Percentiles rank a stretch among this genome's conserved stretches.
Conservation (phyloP, 2,888 invertebrate genomes). For the Cephus nigrinus region DNA sequence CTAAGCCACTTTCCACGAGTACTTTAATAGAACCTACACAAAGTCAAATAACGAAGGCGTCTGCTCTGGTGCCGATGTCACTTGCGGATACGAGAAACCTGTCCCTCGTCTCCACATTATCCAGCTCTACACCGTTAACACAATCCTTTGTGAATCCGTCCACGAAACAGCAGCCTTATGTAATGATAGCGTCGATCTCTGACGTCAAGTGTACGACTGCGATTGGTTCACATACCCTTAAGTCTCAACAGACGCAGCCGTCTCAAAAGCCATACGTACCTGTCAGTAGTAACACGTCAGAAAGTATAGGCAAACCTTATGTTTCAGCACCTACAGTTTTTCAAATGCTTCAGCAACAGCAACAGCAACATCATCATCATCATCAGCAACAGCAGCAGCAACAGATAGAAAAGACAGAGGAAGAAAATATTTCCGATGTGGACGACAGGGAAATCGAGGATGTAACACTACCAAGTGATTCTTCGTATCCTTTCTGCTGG, state of each 20-base stretch:
- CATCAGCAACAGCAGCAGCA: slow-evolving; percentile 25
- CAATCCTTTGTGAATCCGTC: not conserved
- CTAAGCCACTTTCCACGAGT: slow-evolving; percentile 26
- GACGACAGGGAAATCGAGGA: slow-evolving; percentile 32
- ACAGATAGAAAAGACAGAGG: slow-evolving; percentile 20
- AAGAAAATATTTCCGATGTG: not conserved
- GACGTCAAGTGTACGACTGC: slow-evolving; percentile 31
- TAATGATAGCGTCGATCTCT: slow-evolving; percentile 37
- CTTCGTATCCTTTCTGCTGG: slow-evolving; percentile 36
- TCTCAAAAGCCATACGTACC: slow-evolving; percentile 22
- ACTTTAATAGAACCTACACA: not conserved
- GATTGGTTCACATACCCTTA: too few relatives aligned
- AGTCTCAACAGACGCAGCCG: too few relatives aligned
- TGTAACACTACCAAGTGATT: slow-evolving; percentile 20
- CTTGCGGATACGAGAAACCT: slow-evolving; percentile 39
- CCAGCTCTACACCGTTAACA: slow-evolving; percentile 2
- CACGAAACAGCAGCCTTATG: not conserved
- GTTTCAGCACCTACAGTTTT: slow-evolving; percentile 44
- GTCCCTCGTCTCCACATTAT: slow-evolving; percentile 40
- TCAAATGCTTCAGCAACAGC: slow-evolving; percentile 43
- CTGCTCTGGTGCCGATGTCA: slow-evolving; percentile 19
- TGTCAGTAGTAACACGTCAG: not conserved
- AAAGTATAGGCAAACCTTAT: slow-evolving; percentile 37
- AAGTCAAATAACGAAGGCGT: slow-evolving; percentile 4
- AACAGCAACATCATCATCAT: slow-evolving; percentile 32